Conservation (phyloP, 2,113 vertebrate genomes). For the Emydocephalus ijimae region DNA sequence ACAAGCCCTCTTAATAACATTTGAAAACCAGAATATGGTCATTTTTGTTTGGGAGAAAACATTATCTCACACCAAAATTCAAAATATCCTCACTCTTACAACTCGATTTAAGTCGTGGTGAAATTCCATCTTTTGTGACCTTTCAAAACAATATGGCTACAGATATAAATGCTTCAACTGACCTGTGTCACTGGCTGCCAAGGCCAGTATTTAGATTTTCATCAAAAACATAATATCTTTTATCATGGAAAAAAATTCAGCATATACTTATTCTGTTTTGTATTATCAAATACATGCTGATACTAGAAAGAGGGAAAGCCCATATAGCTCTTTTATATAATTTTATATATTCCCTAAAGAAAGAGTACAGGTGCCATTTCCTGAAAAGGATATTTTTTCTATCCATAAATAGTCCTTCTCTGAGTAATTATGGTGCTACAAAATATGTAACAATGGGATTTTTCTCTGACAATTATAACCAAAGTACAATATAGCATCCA, state of each 20-base stretch:
- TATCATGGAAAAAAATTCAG: slow-evolving; percentile 48
- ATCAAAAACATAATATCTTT: slow-evolving; percentile 56
- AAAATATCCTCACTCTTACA: slow-evolving; percentile 14
- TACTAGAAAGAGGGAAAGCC: slow-evolving; percentile 29
- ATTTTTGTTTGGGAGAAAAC: not conserved
- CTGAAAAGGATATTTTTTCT: slow-evolving; percentile 32
- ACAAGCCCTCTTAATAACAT: not conserved
- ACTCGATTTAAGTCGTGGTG: slow-evolving; percentile 3
- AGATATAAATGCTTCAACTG: slow-evolving; percentile 45
- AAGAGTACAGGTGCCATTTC: slow-evolving; percentile 39
- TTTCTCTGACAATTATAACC: slow-evolving; percentile 1
- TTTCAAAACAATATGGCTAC: slow-evolving; percentile 21
- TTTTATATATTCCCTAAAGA: slow-evolving; percentile 52
- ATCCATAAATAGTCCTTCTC: slow-evolving; percentile 27
- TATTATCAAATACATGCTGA: slow-evolving; percentile 43
- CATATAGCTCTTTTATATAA: slow-evolving; percentile 52
- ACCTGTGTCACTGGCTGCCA: slow-evolving; percentile 29
- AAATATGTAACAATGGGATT: slow-evolving; percentile 27
- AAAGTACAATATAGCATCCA: slow-evolving; percentile 13
- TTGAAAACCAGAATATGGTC: not conserved
- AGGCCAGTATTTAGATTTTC: slow-evolving; percentile 48
- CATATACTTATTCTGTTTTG: slow-evolving; percentile 59
- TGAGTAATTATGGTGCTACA: slow-evolving; percentile 11
- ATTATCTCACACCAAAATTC: not conserved
- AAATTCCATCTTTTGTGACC: slow-evolving; percentile 23